A percentile compares a stretch with the other conserved stretches of the same genome.
Conservation (phyloP, 1,140 invertebrate genomes). For the Xylocopa sonorina region DNA sequence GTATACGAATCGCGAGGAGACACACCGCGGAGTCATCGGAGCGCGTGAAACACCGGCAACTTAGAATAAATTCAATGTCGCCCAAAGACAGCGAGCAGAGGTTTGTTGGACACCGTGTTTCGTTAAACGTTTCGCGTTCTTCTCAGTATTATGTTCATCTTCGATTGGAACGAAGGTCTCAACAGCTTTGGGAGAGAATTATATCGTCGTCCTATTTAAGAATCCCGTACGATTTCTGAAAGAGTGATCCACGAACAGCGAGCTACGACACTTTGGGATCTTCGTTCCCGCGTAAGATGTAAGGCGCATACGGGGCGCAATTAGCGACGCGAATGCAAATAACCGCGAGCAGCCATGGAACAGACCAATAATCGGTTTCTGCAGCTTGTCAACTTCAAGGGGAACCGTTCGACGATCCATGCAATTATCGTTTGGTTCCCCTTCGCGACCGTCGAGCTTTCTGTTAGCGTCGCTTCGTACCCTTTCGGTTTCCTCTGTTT, state of each 20-base stretch:
- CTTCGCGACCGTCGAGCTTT: neutral
- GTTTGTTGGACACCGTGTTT: neutral
- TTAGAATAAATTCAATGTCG: slow-evolving; percentile 2
- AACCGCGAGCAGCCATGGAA: neutral
- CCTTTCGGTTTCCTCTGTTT: neutral
- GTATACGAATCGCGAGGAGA: slow-evolving; percentile 56
- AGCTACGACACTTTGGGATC: neutral
- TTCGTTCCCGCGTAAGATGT: neutral
- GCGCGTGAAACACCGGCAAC: neutral
- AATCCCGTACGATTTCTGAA: no score
- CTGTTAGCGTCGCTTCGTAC: neutral
- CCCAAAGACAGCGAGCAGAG: slow-evolving; percentile 1
- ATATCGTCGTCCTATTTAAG: no score
- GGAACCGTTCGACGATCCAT: slow-evolving; percentile 30
- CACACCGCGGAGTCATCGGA: neutral
- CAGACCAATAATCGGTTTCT: slow-evolving; percentile 5
- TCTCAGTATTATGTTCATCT: slow-evolving; percentile 30
- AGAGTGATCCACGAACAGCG: no score
- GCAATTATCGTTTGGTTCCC: slow-evolving; percentile 34
- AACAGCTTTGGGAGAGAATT: neutral
- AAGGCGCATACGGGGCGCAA: slow-evolving; percentile 7
- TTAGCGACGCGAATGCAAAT: slow-evolving; percentile 12
- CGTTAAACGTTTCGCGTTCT: slow-evolving; percentile 16
- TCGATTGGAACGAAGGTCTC: neutral
- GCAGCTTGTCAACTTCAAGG: slow-evolving; percentile 4